Percentiles rank a stretch among this genome's conserved stretches.
Conservation (phyloP, 2,797 vertebrate genomes). For the Phalloptychus januarius region DNA sequence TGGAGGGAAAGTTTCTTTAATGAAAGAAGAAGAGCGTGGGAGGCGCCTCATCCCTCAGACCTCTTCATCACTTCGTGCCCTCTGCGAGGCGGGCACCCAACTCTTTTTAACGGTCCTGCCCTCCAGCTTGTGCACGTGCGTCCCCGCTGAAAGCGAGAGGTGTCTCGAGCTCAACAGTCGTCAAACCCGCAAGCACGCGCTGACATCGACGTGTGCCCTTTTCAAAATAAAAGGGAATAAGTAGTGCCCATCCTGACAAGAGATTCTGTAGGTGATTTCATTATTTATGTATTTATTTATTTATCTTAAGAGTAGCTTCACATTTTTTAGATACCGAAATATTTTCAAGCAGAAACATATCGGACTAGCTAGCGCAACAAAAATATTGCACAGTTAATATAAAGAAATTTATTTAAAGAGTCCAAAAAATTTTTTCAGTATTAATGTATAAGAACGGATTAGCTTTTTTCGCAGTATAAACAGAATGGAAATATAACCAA, state of each 20-base stretch:
- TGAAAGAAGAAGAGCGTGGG: not conserved
- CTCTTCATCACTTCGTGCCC: slow-evolving; percentile 45
- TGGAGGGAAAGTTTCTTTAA: slow-evolving; percentile 14
- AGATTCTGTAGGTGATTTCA: not conserved
- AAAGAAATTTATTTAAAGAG: not conserved
- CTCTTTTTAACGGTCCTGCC: slow-evolving; percentile 56
- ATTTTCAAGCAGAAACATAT: not conserved
- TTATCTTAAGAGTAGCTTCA: not conserved
- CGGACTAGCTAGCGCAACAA: not conserved
- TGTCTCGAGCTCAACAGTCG: slow-evolving; percentile 5
- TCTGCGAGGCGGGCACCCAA: slow-evolving; percentile 53
- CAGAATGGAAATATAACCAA: not conserved
- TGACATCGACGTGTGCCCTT: not conserved
- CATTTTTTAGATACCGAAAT: not conserved
- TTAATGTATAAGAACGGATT: not conserved
- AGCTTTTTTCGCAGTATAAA: not conserved
- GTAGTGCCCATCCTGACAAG: too few species aligned
- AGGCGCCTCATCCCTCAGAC: not conserved
- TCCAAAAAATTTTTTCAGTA: not conserved
- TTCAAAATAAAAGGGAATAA: slow-evolving; percentile 60
- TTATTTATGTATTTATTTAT: too few species aligned
- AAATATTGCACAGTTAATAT: not conserved
- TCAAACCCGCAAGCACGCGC: slow-evolving; percentile 6
- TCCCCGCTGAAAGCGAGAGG: not conserved
- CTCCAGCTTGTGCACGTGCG: slow-evolving; percentile 2